These are phyloP conservation scores for Dascyllus trimaculatus DNA, from an alignment of 2,113 vertebrate genomes.

Conservation along the genomic window DNA sequence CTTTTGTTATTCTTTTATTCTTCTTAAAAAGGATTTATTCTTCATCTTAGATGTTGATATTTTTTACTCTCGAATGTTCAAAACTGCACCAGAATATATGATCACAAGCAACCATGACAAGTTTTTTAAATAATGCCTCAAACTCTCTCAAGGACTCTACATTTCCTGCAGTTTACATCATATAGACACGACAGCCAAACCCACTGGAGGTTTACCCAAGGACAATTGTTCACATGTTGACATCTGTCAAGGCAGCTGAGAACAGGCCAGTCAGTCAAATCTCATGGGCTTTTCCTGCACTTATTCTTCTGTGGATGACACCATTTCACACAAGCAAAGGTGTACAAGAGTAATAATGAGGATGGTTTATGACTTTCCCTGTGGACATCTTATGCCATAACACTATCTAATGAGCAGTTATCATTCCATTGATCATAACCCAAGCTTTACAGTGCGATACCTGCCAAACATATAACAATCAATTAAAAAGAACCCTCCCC, in stretches of 20 bases:
- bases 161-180: conserved; percentile 67
- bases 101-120: conserved; percentile 45
- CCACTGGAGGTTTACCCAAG: conserved; percentile 64
- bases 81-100: background rate
- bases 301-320: conserved; percentile 31
- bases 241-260: conserved; percentile 59
- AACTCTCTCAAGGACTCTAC: conserved; percentile 59
- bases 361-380: conserved; percentile 65
- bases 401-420: conserved; percentile 62
- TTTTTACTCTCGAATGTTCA: conserved; percentile 11
- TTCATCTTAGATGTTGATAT: background rate
- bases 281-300: conserved; percentile 45
- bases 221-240: conserved; percentile 69
- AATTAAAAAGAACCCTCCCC: conserved; percentile 44
- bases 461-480: conserved; percentile 63
- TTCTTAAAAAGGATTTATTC: background rate
- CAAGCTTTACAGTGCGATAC: conserved; percentile 65
- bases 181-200: conserved; percentile 43
- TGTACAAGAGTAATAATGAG: conserved; percentile 54
- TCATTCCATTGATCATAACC: conserved; percentile 77
- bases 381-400: conserved; percentile 72
- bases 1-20: background rate
- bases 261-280: conserved; percentile 46
- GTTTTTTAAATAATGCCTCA: conserved; percentile 40
- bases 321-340: conserved; percentile 47